phyloP scores from a whole-genome alignment of 2,113 vertebrate genomes.

The Clarias batrachus region DNA sequence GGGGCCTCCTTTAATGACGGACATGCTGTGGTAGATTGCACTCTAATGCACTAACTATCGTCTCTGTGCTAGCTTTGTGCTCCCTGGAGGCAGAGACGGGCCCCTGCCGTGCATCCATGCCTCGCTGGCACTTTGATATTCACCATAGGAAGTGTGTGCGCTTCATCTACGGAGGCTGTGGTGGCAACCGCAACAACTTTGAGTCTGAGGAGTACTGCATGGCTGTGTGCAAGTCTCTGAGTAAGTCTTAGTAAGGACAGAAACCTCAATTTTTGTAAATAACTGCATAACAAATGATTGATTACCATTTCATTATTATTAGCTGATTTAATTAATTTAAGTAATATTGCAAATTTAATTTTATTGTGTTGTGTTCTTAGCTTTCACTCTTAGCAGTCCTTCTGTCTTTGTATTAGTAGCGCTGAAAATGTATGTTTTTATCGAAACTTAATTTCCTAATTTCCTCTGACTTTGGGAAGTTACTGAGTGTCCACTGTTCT shows the following conservation, averaged over 20 bases:
- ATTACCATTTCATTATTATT: not conserved
- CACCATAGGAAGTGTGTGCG: slow-evolving; percentile 87
- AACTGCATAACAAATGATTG: not conserved
- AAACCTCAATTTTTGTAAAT: not conserved
- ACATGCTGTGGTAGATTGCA: slow-evolving; percentile 34
- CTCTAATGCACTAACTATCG: slow-evolving; percentile 62
- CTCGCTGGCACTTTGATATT: slow-evolving; percentile 94
- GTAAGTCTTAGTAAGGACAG: slow-evolving; percentile 77
- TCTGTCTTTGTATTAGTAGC: not conserved
- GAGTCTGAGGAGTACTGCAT: slow-evolving; percentile 97
- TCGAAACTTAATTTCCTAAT: not conserved
- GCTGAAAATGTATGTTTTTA: not conserved
- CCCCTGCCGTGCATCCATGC: slow-evolving; percentile 92
- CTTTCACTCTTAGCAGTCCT: not conserved
- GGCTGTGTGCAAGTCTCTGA: slow-evolving; percentile 92
- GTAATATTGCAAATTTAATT: no score
- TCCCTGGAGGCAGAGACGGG: slow-evolving; percentile 92
- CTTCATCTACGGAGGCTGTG: slow-evolving; percentile 97
- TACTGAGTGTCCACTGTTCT: no score
- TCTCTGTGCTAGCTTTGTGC: slow-evolving; percentile 82
- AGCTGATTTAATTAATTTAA: not conserved
- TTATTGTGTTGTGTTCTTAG: not conserved
- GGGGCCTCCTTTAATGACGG: not conserved
- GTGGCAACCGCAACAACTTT: slow-evolving; percentile 99
- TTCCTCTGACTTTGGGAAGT: not conserved